phyloP scores from a whole-genome alignment of 2,113 vertebrate species.

The Buteo buteo region DNA sequence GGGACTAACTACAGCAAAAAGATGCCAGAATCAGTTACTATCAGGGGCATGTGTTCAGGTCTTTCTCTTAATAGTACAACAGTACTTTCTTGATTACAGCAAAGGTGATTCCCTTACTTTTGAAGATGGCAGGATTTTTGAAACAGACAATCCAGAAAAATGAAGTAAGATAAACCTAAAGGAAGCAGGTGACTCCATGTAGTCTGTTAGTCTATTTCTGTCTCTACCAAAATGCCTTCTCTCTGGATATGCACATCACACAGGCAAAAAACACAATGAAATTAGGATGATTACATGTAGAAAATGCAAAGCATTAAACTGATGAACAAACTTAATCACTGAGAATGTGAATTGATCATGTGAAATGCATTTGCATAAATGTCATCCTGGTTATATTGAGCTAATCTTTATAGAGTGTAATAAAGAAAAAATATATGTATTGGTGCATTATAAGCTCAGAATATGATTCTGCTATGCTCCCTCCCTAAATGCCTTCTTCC shows the following conservation, averaged over 20 bases:
- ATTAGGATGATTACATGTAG: background rate
- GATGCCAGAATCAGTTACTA: background rate
- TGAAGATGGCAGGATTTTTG: background rate
- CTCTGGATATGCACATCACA: background rate
- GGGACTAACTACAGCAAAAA: background rate
- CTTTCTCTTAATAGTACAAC: background rate
- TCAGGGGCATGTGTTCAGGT: accelerated
- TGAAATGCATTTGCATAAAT: background rate
- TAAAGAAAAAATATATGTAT: background rate
- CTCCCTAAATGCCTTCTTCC: background rate
- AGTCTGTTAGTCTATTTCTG: background rate
- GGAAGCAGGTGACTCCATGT: background rate
- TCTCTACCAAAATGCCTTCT: background rate
- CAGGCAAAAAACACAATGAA: background rate
- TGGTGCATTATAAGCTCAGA: background rate
- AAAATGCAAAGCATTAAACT: background rate
- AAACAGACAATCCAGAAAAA: background rate
- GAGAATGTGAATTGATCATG: background rate
- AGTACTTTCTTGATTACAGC: background rate
- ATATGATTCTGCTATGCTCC: background rate
- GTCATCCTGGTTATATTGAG: background rate
- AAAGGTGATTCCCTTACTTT: background rate
- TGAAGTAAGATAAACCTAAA: background rate
- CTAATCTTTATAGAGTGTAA: background rate
- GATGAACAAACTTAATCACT: background rate